Conservation (phyloP, 2,797 vertebrate species). For the Anomalospiza imberbis region DNA sequence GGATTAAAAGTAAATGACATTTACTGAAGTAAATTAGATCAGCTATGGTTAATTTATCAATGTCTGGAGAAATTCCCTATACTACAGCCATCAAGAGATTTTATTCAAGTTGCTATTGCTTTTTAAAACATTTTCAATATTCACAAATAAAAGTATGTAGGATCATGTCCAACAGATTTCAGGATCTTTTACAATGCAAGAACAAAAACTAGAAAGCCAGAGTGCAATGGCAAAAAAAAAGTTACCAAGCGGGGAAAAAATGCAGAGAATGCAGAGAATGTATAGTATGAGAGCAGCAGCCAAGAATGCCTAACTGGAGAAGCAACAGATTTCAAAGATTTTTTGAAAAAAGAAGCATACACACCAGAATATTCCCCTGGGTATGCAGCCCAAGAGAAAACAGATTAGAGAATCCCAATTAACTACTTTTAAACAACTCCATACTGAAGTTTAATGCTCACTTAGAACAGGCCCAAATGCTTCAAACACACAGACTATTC, state of each 20-base stretch:
- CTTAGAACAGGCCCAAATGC: conserved; percentile 28
- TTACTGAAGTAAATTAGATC: background rate
- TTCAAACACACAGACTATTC: background rate
- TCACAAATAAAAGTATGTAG: background rate
- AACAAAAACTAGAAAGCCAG: conserved; percentile 35
- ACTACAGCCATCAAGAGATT: background rate
- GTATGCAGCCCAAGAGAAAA: conserved; percentile 79
- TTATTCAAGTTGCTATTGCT: background rate
- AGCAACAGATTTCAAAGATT: conserved; percentile 54
- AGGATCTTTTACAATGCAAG: background rate
- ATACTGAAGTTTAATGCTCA: conserved; percentile 9
- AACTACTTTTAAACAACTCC: conserved; percentile 64
- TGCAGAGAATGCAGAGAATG: conserved; percentile 54
- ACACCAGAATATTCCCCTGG: conserved; percentile 96
- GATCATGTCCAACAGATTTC: background rate
- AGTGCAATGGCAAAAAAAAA: conserved; percentile 32
- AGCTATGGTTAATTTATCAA: background rate
- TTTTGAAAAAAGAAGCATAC: conserved; percentile 76
- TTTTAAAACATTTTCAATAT: background rate
- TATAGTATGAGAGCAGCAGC: conserved; percentile 67
- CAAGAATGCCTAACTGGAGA: conserved; percentile 63
- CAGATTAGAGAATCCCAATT: conserved; percentile 78
- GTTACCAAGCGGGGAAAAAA: conserved; percentile 51
- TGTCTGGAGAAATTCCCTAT: background rate
- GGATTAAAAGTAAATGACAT: background rate